Evolutionary conservation across 2,113 vertebrate species (phyloP).

Genomic region (Zosterops japonicus): DNA sequence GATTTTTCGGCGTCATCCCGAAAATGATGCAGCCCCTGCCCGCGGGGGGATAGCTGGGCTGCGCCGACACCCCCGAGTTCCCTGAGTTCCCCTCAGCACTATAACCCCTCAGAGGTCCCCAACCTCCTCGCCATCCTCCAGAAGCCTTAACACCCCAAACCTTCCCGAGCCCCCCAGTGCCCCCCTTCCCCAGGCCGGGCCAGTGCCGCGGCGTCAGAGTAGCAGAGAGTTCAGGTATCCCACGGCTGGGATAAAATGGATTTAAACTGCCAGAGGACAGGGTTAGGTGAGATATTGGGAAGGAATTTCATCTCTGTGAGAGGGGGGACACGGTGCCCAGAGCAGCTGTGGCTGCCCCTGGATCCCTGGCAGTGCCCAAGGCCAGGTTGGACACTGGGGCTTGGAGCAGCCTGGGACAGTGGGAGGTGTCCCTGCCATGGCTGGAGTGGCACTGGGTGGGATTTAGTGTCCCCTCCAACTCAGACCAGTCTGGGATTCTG

Average conservation of each 20-base stretch:
- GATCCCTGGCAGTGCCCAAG: neutral
- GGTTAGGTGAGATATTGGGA: rapidly evolving
- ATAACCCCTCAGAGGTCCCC: neutral
- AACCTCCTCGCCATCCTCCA: neutral
- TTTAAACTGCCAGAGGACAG: neutral
- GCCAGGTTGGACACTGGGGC: neutral
- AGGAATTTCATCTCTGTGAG: neutral
- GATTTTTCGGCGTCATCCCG: neutral
- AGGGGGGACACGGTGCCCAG: rapidly evolving
- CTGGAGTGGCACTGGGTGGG: rapidly evolving
- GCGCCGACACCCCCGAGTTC: neutral
- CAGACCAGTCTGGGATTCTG: neutral
- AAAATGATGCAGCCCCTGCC: neutral
- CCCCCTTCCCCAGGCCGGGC: neutral
- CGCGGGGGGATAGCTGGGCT: neutral
- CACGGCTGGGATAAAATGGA: rapidly evolving
- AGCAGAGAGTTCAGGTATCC: rapidly evolving
- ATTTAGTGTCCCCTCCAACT: rapidly evolving
- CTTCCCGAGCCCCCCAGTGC: neutral
- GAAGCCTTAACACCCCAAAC: neutral
- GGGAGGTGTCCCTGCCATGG: neutral
- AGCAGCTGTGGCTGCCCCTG: neutral
- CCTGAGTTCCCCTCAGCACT: neutral
- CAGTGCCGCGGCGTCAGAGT: rapidly evolving
- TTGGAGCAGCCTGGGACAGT: neutral